phyloP scores from a whole-genome alignment of 2,888 invertebrate genomes.

The Drosophila mimetica region DNA sequence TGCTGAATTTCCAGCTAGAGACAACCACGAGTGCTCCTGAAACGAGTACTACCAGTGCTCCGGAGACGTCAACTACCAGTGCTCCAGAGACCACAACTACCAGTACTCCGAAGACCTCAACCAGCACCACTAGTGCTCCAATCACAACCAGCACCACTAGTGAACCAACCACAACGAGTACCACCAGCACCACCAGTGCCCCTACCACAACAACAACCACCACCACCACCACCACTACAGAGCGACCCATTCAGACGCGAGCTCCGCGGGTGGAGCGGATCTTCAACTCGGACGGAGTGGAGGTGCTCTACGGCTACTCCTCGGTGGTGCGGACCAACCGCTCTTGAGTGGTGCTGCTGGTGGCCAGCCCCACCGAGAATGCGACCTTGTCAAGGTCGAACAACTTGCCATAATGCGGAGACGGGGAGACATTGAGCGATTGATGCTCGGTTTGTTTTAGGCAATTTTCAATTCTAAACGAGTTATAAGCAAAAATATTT shows the following conservation, averaged over 20 bases:
- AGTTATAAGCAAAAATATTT: slow-evolving; percentile 54
- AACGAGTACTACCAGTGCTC: slow-evolving; percentile 6
- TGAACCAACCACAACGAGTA: slow-evolving; percentile 21
- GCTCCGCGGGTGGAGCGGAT: slow-evolving; percentile 72
- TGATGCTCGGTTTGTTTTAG: slow-evolving; percentile 28
- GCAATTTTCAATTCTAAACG: slow-evolving; percentile 64
- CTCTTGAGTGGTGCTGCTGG: slow-evolving; percentile 24
- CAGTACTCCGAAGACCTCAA: not conserved
- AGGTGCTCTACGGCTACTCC: slow-evolving; percentile 80
- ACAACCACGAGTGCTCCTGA: slow-evolving; percentile 2
- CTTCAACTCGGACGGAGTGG: slow-evolving; percentile 78
- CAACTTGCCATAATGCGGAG: slow-evolving; percentile 60
- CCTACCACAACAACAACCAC: slow-evolving; percentile 5
- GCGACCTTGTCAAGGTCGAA: slow-evolving; percentile 68
- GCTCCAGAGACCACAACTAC: slow-evolving; percentile 4
- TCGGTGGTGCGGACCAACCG: slow-evolving; percentile 71
- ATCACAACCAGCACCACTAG: slow-evolving; percentile 9
- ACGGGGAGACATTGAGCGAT: slow-evolving; percentile 35
- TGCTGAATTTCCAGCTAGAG: slow-evolving; percentile 1
- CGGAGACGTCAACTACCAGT: slow-evolving; percentile 8
- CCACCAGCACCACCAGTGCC: slow-evolving; percentile 11
- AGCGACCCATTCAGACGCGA: slow-evolving; percentile 44
- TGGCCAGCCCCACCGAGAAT: slow-evolving; percentile 29
- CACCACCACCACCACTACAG: slow-evolving; percentile 38
- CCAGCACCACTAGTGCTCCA: not conserved